Conservation (phyloP, 2,888 invertebrate species). For the Apoderus coryli region DNA sequence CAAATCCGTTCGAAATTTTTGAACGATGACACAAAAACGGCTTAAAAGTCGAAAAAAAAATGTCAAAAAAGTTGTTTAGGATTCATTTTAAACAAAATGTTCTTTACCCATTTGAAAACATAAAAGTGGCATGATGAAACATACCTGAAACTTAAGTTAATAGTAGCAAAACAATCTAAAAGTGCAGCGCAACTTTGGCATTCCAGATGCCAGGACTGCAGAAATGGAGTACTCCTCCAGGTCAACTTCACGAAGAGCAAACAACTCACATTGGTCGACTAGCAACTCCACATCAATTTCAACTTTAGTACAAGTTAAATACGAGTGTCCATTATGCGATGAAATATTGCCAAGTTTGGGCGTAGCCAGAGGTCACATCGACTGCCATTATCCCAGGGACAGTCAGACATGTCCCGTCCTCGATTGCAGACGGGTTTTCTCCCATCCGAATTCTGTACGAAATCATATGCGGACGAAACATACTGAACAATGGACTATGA, state of each 20-base stretch:
- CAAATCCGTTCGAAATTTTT: no score
- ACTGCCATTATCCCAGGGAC: constrained; percentile 72
- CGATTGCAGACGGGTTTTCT: constrained; percentile 58
- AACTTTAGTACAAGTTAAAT: constrained; percentile 28
- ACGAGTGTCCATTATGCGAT: constrained; percentile 60
- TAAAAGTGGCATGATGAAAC: no score
- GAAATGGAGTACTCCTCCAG: no score
- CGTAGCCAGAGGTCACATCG: constrained; percentile 58
- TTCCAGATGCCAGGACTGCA: constrained; percentile 45
- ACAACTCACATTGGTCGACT: not conserved
- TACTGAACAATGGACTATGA: constrained; percentile 65
- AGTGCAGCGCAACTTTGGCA: constrained; percentile 37
- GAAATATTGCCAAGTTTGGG: constrained; percentile 36
- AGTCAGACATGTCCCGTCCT: constrained; percentile 68
- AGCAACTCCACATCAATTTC: constrained; percentile 16
- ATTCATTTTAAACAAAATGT: no score
- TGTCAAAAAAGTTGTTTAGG: no score
- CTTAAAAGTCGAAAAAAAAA: no score
- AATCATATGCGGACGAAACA: constrained; percentile 81
- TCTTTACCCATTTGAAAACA: no score
- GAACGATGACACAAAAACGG: no score
- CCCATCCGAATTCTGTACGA: constrained; percentile 74
- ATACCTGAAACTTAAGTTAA: no score
- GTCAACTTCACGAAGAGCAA: constrained; percentile 5
- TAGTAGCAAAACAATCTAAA: constrained; percentile 23